Conservation (phyloP, 2,797 vertebrate species). For the Xiphorhynchus erythropygius region DNA sequence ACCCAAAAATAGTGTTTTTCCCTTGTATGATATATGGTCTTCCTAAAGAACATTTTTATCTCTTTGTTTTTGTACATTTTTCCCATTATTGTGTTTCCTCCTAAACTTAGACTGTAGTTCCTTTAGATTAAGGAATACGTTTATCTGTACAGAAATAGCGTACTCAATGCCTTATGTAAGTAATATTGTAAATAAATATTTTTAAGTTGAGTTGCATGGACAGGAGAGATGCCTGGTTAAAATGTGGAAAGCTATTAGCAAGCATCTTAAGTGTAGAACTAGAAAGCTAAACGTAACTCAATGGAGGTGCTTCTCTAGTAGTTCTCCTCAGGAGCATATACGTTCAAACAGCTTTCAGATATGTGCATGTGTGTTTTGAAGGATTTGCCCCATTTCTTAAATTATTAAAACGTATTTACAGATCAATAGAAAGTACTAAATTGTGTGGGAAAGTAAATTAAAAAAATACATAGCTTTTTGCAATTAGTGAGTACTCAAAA, state of each 20-base stretch:
- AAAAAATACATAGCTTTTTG: neutral
- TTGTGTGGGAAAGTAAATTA: neutral
- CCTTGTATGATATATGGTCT: neutral
- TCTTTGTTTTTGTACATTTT: neutral
- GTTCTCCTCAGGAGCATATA: neutral
- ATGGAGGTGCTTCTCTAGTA: neutral
- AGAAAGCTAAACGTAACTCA: neutral
- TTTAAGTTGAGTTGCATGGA: neutral
- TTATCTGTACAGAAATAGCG: neutral
- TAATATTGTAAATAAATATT: neutral
- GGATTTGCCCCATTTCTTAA: neutral
- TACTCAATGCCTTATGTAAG: neutral
- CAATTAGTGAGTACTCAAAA: neutral
- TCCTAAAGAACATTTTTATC: neutral
- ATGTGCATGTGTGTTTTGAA: neutral
- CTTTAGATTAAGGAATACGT: neutral
- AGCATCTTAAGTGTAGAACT: fast-evolving
- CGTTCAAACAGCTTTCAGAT: neutral
- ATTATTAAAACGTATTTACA: neutral
- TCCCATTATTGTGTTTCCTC: neutral
- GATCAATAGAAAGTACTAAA: neutral
- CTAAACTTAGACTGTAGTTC: neutral
- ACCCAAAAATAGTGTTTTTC: neutral
- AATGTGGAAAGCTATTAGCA: neutral
- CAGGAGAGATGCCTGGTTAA: neutral